Conservation (phyloP, 2,797 vertebrate genomes). For the Poeciliopsis infans region DNA sequence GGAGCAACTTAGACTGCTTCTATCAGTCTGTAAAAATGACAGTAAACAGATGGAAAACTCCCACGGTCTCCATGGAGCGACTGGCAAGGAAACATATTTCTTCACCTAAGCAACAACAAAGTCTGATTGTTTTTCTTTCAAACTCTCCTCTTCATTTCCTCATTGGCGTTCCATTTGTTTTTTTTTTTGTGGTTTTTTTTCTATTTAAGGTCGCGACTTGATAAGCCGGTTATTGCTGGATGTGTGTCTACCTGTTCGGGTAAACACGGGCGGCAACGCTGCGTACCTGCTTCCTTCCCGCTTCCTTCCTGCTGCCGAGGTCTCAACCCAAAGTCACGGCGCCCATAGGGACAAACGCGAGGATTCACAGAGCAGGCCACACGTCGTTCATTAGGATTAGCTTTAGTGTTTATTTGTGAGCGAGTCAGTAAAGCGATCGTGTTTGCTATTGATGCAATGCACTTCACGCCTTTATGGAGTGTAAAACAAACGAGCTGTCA, state of each 20-base stretch:
- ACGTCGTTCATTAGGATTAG: conserved; percentile 60
- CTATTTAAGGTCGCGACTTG: conserved; percentile 19
- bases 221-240: conserved; percentile 30
- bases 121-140: background rate
- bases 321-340: background rate
- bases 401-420: conserved; percentile 50
- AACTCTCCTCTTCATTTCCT: conserved; percentile 30
- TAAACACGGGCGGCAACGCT: background rate
- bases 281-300: background rate
- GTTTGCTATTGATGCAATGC: conserved; percentile 69
- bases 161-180: background rate
- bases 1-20: background rate
- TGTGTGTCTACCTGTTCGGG: conserved; percentile 1
- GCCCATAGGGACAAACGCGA: conserved; percentile 7
- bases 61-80: background rate
- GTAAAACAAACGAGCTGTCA: conserved; percentile 73
- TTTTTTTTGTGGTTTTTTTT: background rate
- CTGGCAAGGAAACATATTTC: background rate
- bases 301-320: background rate
- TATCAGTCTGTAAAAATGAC: background rate
- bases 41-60: conserved; percentile 1
- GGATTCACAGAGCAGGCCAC: conserved; percentile 22
- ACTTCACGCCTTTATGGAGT: conserved; percentile 70
- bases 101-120: background rate
- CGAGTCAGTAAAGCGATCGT: conserved; percentile 64